Percentiles rank a stretch among this genome's conserved stretches.
Conservation (phyloP, 2,797 vertebrate species). For the Jordanella pulchra region DNA sequence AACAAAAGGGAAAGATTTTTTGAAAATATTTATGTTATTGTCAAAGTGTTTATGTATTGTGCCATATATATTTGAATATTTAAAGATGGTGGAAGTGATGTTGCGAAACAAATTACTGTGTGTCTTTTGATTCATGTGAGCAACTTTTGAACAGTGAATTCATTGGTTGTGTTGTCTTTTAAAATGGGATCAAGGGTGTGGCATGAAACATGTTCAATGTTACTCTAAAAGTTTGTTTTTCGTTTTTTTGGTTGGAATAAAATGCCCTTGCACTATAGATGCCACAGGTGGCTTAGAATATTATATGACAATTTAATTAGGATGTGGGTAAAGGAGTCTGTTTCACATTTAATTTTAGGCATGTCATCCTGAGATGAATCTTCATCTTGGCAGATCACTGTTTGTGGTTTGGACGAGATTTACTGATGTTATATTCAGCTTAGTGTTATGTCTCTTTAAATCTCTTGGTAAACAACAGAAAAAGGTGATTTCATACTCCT, state of each 20-base stretch:
- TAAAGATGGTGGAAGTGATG: too few relatives aligned
- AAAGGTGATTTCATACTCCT: background rate
- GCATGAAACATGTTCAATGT: background rate
- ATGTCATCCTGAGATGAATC: background rate
- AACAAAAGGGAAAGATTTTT: background rate
- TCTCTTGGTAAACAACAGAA: background rate
- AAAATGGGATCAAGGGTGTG: background rate
- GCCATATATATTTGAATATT: too few relatives aligned
- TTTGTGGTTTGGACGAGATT: background rate
- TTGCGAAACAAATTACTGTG: background rate
- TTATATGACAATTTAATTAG: background rate
- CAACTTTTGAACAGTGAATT: background rate
- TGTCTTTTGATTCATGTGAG: background rate
- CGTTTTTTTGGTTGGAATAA: too few relatives aligned
- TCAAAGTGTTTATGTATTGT: too few relatives aligned
- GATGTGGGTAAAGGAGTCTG: background rate
- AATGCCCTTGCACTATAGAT: background rate
- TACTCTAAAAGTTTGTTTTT: too few relatives aligned
- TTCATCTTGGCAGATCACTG: background rate
- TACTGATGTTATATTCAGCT: background rate
- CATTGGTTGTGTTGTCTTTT: background rate
- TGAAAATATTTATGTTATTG: background rate
- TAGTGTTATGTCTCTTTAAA: background rate
- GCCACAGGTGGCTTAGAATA: background rate
- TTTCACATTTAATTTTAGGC: background rate